A percentile compares a stretch with the other conserved stretches of the same genome.
phyloP scores from a whole-genome alignment of 2,113 vertebrate genomes.

The Prunella himalayana region DNA sequence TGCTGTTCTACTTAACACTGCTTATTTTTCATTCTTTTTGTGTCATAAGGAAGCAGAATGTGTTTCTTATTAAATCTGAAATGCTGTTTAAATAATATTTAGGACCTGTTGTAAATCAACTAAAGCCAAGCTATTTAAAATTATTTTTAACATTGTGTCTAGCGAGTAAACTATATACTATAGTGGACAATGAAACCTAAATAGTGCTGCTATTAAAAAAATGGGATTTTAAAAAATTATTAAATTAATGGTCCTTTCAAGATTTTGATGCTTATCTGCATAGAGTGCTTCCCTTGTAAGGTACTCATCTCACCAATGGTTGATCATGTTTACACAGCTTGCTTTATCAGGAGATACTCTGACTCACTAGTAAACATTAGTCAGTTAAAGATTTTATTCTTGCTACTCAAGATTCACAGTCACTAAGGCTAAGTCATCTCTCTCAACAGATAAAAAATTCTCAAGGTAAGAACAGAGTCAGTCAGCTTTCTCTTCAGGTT shows the following conservation, averaged over 20 bases:
- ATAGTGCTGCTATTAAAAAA: background rate
- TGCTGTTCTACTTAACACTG: slow-evolving; percentile 58
- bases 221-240: fast-evolving
- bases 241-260: background rate
- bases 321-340: background rate
- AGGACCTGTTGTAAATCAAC: background rate
- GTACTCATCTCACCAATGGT: background rate
- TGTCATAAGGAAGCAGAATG: slow-evolving; percentile 50
- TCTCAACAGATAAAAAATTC: background rate
- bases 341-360: background rate
- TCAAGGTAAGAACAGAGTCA: background rate
- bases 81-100: slow-evolving; percentile 37
- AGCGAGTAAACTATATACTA: background rate
- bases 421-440: background rate
- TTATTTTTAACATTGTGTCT: slow-evolving; percentile 3
- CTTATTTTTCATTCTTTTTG: slow-evolving; percentile 10
- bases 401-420: background rate
- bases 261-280: background rate
- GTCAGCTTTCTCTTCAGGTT: background rate
- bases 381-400: background rate
- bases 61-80: slow-evolving; percentile 71
- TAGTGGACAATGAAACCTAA: background rate
- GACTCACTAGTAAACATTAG: background rate
- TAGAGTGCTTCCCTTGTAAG: background rate
- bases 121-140: background rate